Base-by-base conservation (phyloP, 2,797 vertebrate species). In the Yasuhikotakia modesta region DNA sequence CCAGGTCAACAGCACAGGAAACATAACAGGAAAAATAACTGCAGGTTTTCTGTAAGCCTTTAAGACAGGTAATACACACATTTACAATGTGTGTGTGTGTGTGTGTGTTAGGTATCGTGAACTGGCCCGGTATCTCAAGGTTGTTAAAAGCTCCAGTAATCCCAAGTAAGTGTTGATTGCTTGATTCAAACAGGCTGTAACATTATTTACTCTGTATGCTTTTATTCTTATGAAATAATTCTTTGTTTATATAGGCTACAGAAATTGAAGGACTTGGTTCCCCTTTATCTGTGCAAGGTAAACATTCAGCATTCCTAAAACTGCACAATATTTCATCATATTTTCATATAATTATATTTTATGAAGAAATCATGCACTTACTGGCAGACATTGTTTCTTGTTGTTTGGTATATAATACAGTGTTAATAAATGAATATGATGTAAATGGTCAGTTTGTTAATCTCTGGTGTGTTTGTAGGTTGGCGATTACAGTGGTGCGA, bases 51-150 rank as follows among this genome's bases (percentile, higher is more conserved):
- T 64, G 61, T 64, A 1, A 7, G 14, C 8, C 6, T 32, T 3
- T 64, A n/a, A 16, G 16, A 3, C 13, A 30, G 11, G 14, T 22
- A n/a, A n/a, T n/a, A n/a, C n/a, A n/a, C n/a, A n/a, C n/a, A n/a
- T n/a, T n/a, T n/a, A n/a, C n/a, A n/a, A n/a, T n/a, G 27, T 27
- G 27, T 19, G 11, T 57, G 8, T 21, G 35, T 73, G 7, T 46
- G 16, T 63, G n/a, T 73, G 11, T 68, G 8, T 16, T 68, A 88
- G 87, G 83, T 87, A 79, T 57, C 84, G 86, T 35, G 87, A 87
- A 63, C 81, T 87, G 74, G 73, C 80, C 11, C 86, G 86, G 5
- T 87, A 88, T 64, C 85, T 87, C n/a, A 86, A 81, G 68, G 71
- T 84, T 17, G 87, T 87, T 22, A 82, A 64, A 61, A 73, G 82